phyloP scores from a whole-genome alignment of 2,888 invertebrate genomes.

The Micoletzkya japonica region DNA sequence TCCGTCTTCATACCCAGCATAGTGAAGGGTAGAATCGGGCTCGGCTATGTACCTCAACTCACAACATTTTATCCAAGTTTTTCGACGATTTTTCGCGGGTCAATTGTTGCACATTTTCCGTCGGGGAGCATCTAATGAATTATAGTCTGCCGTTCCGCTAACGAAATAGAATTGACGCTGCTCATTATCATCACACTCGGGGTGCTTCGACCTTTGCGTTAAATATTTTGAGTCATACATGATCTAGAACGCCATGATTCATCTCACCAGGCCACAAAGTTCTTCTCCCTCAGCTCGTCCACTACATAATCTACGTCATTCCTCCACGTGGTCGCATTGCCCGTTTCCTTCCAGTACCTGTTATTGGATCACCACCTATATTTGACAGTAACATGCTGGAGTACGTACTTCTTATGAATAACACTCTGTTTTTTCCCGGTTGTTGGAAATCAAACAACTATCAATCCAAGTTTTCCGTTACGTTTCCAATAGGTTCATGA shows the following conservation, averaged over 20 bases:
- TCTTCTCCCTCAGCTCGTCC: slow-evolving; percentile 47
- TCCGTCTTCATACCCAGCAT: slow-evolving; percentile 61
- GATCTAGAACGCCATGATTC: neutral
- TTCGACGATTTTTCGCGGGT: no score
- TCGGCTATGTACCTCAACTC: slow-evolving; percentile 63
- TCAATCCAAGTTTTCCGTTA: neutral
- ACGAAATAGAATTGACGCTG: no score
- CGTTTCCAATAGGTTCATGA: neutral
- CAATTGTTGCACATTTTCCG: no score
- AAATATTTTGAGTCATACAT: no score
- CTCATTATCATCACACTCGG: no score
- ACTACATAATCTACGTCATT: slow-evolving; percentile 58
- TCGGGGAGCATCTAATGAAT: no score
- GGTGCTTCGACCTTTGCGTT: no score
- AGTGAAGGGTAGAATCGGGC: slow-evolving; percentile 65
- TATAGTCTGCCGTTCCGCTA: no score
- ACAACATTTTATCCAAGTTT: neutral
- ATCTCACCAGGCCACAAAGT: slow-evolving; percentile 63
- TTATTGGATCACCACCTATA: no score
- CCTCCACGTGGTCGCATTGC: slow-evolving; percentile 51
- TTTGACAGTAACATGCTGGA: no score
- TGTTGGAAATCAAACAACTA: neutral
- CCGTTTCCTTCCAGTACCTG: slow-evolving; percentile 38
- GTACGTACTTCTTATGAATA: no score
- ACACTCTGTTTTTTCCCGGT: no score